A percentile compares a stretch with the other conserved stretches of the same genome.
Conservation (phyloP, 2,797 vertebrate species). For the Dermochelys coriacea region DNA sequence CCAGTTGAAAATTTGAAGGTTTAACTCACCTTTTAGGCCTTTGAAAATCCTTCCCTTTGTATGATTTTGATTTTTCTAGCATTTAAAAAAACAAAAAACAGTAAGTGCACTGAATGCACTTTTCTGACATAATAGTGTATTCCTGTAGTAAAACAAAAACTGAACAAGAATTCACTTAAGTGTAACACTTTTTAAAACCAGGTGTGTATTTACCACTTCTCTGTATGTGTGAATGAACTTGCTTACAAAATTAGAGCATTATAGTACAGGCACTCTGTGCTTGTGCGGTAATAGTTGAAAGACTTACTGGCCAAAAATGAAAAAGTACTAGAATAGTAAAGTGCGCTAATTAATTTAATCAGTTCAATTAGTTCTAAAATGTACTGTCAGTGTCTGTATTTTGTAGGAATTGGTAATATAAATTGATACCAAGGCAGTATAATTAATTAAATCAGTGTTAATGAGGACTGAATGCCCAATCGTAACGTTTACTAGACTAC, state of each 20-base stretch:
- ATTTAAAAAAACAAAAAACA: not conserved
- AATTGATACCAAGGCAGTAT: not conserved
- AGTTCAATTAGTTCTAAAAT: not conserved
- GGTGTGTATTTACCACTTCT: not conserved
- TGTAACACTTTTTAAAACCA: not conserved
- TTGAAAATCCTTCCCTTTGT: not conserved
- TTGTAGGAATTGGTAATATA: not conserved
- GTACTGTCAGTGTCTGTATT: not conserved
- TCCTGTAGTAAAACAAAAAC: not conserved
- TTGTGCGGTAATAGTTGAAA: not conserved
- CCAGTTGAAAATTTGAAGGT: conserved; percentile 9
- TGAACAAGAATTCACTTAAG: not conserved
- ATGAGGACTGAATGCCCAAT: not conserved
- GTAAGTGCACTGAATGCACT: not conserved
- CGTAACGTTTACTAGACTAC: not conserved
- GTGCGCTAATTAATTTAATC: not conserved
- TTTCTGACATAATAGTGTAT: not conserved
- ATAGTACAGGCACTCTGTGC: not conserved
- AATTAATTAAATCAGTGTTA: not conserved
- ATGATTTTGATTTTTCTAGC: not conserved
- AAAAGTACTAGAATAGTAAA: not conserved
- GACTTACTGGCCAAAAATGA: not conserved
- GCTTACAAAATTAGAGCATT: not conserved
- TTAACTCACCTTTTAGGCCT: not conserved
- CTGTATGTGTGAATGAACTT: not conserved